Evolutionary conservation across 2,888 invertebrate species (phyloP).

Genomic region (Chrysotoxum bicinctum): DNA sequence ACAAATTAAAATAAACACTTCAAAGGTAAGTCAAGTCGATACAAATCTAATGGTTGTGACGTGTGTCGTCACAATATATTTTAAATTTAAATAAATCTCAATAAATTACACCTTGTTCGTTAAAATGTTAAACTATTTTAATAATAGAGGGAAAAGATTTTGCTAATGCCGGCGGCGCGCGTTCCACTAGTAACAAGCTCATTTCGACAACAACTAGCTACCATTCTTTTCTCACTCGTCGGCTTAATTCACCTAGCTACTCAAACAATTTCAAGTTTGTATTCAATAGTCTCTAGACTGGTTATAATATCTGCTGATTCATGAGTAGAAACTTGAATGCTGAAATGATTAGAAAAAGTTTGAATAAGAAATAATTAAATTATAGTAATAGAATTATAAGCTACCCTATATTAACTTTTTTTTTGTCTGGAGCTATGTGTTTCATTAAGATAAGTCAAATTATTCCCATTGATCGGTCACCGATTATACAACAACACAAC

Average conservation of each 20-base stretch:
- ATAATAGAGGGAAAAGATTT: too few relatives aligned
- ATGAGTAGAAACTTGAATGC: not conserved
- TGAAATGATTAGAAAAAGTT: not conserved
- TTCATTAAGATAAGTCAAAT: not conserved
- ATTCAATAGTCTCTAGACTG: not conserved
- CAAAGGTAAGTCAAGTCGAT: not conserved
- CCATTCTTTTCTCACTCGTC: not conserved
- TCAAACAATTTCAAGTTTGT: not conserved
- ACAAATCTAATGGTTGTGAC: accelerated
- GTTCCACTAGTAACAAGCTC: not conserved
- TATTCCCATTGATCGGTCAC: too few relatives aligned
- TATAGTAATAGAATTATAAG: not conserved
- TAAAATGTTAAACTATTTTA: not conserved
- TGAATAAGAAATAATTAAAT: not conserved
- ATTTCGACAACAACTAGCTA: not conserved
- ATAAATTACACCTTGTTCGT: not conserved
- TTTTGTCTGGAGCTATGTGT: not conserved
- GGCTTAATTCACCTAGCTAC: not conserved
- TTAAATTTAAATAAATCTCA: not conserved
- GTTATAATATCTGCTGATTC: not conserved
- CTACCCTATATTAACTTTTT: not conserved
- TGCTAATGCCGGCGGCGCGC: not conserved
- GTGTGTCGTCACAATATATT: not conserved
- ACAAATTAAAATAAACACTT: too few relatives aligned
- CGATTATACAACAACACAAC: too few relatives aligned